Evolutionary conservation across 2,113 vertebrate species (phyloP), one percentile per base, ranked within the genome.

Genomic region (Apteryx mantelli): DNA sequence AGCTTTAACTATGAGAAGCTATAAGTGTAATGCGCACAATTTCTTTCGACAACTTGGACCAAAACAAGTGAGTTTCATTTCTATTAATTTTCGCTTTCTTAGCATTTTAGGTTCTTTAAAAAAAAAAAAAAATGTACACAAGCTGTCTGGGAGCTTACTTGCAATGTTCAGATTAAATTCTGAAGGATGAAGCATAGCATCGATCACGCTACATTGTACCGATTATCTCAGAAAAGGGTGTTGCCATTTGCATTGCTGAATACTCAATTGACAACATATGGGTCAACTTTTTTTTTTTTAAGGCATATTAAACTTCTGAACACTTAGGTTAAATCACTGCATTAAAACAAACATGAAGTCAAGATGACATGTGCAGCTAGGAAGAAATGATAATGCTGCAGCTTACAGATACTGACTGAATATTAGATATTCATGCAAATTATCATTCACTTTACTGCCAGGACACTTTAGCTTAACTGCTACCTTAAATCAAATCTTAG

Each of bases 191-290:
- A 77, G 76, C 1, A 28, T 5, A 46, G 85, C 79, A 78, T 85
- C 13, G 32, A 88, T 84, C 91, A 28, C 64, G 0, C 38, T 0
- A 12, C 28, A 1, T 83, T 92, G 89, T 42, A 68, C 73, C 9
- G 68, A 70, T 94, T 42, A 71, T 52, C 71, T 75, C 86, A 40
- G 56, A 83, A 96, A 95, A 68, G 63, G n/a, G 50, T 55, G 52
- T 56, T 1, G 38, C 46, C 36, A 34, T 84, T 79, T 91, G 91
- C 96, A 96, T 88, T 96, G 81, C 94, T 79, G 88, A 96, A 91
- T 19, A 24, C n/a, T 42, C 73, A 93, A 86, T 44, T 76, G 48
- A 68, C 69, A 86, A 95, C 94, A 96, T 90, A 85, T 94, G 91
- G 91, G 91, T 91, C 91, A 86, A 55, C 64, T 64, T 61, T 8